Conservation (phyloP, 2,888 invertebrate genomes). For the Exephanes ischioxanthus region DNA sequence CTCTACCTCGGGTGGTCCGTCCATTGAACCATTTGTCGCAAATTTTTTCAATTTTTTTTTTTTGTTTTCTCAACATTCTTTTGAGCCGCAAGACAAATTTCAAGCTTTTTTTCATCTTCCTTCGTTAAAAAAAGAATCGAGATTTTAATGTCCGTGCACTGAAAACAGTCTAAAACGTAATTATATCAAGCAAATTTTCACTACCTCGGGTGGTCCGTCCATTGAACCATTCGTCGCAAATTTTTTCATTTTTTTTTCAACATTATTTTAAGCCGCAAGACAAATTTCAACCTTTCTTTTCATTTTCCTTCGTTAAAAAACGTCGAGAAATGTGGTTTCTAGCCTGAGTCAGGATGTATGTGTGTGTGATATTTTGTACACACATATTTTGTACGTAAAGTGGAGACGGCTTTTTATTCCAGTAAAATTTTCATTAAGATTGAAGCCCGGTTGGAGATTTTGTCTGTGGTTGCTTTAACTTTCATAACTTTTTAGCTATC, state of each 20-base stretch:
- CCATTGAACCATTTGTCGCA: slow-evolving; percentile 35
- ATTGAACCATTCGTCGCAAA: slow-evolving; percentile 38
- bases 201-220: slow-evolving; percentile 73
- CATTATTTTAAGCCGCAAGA: background rate
- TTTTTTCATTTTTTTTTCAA: background rate
- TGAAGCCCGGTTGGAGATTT: no score
- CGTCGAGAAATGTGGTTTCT: no score
- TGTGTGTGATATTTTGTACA: no score
- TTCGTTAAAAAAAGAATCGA: background rate
- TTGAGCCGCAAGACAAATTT: background rate
- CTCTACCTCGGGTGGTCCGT: slow-evolving; percentile 77
- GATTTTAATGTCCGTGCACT: no score
- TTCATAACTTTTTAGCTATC: no score
- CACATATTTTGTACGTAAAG: no score
- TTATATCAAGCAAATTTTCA: no score
- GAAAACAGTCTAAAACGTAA: no score
- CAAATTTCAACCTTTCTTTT: background rate
- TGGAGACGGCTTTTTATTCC: no score
- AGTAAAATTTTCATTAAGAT: no score
- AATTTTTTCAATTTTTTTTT: background rate
- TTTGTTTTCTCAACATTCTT: background rate
- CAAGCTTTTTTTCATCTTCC: background rate
- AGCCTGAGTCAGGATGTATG: no score
- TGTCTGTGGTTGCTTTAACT: no score
- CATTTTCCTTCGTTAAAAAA: background rate